phyloP scores from a whole-genome alignment of 2,888 invertebrate genomes.

The Rhogogaster chlorosoma region DNA sequence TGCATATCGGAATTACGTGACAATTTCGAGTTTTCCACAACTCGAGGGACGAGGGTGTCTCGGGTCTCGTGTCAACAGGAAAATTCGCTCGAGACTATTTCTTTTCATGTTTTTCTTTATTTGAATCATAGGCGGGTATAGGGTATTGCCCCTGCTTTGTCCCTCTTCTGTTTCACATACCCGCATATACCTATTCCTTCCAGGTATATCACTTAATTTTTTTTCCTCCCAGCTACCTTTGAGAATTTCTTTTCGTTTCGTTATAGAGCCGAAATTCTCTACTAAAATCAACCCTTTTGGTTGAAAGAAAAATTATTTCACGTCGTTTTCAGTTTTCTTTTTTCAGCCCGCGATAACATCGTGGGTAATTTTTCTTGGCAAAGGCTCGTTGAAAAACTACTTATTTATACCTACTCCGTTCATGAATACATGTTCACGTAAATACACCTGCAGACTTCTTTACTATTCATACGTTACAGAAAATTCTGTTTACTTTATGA shows the following conservation, averaged over 20 bases:
- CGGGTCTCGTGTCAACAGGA: constrained; percentile 6
- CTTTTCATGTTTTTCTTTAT: constrained; percentile 25
- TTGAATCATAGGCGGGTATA: constrained; percentile 28
- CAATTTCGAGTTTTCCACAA: constrained; percentile 21
- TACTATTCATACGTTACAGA: constrained; percentile 28
- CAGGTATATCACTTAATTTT: background rate
- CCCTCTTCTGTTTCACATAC: background rate
- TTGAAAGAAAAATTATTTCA: background rate
- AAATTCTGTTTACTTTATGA: constrained; percentile 20
- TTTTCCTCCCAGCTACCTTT: background rate
- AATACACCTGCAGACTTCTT: background rate
- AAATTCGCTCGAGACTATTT: constrained; percentile 5
- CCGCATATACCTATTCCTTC: background rate
- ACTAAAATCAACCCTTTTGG: background rate
- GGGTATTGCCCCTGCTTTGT: constrained; percentile 2
- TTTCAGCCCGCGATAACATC: background rate
- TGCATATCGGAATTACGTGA: constrained; percentile 20
- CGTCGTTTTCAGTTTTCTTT: background rate
- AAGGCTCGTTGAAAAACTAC: background rate
- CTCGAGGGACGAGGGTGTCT: background rate
- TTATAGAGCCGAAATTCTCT: background rate
- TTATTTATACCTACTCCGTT: background rate
- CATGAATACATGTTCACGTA: background rate
- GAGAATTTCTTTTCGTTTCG: background rate
- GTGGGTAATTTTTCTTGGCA: background rate